Base-by-base conservation (phyloP, 2,797 vertebrate species). In the Tapirus indicus region DNA sequence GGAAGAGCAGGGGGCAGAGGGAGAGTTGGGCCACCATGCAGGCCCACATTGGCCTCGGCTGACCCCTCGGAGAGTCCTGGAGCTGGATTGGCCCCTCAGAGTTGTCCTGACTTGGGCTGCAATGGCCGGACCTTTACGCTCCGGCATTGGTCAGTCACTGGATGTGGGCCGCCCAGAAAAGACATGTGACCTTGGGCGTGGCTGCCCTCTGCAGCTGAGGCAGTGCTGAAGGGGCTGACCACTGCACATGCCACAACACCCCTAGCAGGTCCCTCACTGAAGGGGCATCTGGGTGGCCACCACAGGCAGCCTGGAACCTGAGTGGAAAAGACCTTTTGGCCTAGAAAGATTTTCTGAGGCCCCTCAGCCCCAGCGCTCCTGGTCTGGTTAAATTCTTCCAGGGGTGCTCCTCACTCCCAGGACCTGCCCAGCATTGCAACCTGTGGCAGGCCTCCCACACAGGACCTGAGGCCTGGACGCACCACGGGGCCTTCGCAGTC, bases 61-160 rank as follows among this genome's bases (percentile, higher is more conserved):
- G 10, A 66, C 5, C 49, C 35, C 58, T 54, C n/a, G 7, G 35
- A 21, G 68, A 23, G 77, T 25, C 29, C 35, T 35, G 27, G 47
- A 23, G 56, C 58, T 54, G 41, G n/a, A 23, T 32, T 27, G 17
- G n/a, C 25, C 32, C 58, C 35, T 71, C 35, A 27, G 77, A 9
- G 10, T 38, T 17, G 18, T n/a, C n/a, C 41, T 68, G 49, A 52
- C 52, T 17, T 32, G 85, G 85, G 35, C 74, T 54, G 44, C 54
- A 16, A 2, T 1, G 64, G 49, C 71, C 49, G 56, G 69, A n/a
- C 1, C 18, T 71, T 72, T 41, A 11, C 20, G 7, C 21, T 21
- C 7, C 0, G 2, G 35, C 32, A 35, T 2, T 2, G 32, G 1
- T 35, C 56, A 35, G 72, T 68, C 29, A 1, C 56, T 11, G 27